Percentiles rank a stretch among this genome's conserved stretches.
phyloP scores from a whole-genome alignment of 2,797 vertebrate species.

The Rhinella marina region DNA sequence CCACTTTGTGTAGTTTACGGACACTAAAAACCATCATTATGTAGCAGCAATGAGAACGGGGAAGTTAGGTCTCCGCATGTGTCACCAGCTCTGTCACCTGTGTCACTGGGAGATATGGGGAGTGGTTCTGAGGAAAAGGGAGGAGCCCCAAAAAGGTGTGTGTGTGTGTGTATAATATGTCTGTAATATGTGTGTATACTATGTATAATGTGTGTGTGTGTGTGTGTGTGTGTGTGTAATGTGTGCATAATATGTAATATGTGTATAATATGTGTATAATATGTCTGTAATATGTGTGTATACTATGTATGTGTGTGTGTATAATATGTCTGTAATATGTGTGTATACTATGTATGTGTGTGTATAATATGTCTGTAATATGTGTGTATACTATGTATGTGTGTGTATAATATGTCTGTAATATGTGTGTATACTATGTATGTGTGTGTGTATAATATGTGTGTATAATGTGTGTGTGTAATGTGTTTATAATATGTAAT shows the following conservation, averaged over 20 bases:
- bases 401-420: background rate
- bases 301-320: background rate
- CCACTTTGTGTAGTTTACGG: background rate
- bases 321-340: background rate
- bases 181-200: background rate
- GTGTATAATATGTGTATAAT: background rate
- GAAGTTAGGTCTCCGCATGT: background rate
- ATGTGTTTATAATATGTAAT: conserved; percentile 4
- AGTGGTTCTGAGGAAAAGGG: background rate
- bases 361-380: too few species aligned
- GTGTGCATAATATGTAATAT: background rate
- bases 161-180: background rate
- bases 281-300: background rate
- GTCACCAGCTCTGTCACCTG: conserved; percentile 7
- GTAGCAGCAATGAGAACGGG: background rate
- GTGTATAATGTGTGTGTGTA: background rate
- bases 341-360: background rate
- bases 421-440: background rate
- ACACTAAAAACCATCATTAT: background rate
- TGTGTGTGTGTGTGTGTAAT: background rate
- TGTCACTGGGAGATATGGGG: conserved; percentile 12
- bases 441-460: background rate
- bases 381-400: background rate
- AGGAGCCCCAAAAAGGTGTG: background rate
- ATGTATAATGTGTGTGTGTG: background rate